Evolutionary conservation across 2,888 invertebrate species (phyloP), one percentile per base, ranked within the genome.

Genomic region (Coelogynopora nodosa): DNA sequence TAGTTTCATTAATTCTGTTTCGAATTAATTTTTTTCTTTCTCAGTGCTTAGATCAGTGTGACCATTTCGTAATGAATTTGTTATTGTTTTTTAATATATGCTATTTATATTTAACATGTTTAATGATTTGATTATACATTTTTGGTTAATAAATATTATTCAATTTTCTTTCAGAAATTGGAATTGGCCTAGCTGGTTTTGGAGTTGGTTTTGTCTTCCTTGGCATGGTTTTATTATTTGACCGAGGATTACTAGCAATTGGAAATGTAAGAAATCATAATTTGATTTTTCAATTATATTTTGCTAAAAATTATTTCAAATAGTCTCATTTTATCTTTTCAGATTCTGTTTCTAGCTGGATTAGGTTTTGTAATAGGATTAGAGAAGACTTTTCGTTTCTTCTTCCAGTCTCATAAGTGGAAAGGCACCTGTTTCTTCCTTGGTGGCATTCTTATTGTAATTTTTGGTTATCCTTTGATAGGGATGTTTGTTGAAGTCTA

Each of bases 401-500:
- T 99, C 93, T 99, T 99, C 92, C 98, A 99, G 93, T 93, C 94
- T 89, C 97, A 98, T 92, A 99, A 98, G 94, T 93, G 96, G 85
- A 96, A 95, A 93, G 98, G 96, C 0, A 95, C 96, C 0, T 92
- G 94, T 0, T 95, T 96, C 0, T 98, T 98, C 93, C 95, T 98
- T 90, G 96, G 96, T 18, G 99, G 99, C 0, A 96, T 99, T 89
- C 92, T 95, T 0, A 94, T 98, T 84, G 98, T 99, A 30, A 93
- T 99, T 13, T 91, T 97, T 49, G 98, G 98, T 10, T 99, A 96
- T 95, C 98, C 99, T 0, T 93, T 99, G 89, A 93, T 98, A 87
- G 99, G 99, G 88, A 99, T 99, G 96, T 93, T 96, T 81, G 94
- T 98, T 89, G 99, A 99, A 93, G 94, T 95, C 74, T 99, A 99